These are phyloP conservation scores for Julus scandinavius DNA, from an alignment of 2,888 invertebrate genomes.

Conservation along the genomic window DNA sequence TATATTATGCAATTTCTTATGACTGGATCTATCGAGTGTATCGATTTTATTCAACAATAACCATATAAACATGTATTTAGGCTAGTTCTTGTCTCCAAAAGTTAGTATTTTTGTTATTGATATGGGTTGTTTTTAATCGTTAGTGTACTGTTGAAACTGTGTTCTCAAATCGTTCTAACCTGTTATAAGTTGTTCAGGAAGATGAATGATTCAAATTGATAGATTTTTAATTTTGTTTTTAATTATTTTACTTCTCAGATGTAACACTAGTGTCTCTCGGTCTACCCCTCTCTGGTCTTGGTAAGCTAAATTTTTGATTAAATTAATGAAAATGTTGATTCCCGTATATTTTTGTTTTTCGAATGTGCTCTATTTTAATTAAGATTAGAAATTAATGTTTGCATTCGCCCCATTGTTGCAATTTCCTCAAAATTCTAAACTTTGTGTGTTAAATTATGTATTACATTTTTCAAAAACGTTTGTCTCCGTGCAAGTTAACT, in stretches of 20 bases:
- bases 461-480: no score
- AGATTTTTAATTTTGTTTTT: conserved; percentile 31
- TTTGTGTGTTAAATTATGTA: no score
- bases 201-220: background rate
- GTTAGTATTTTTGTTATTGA: background rate
- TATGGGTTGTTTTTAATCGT: background rate
- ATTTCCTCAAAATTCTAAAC: no score
- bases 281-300: conserved; percentile 42
- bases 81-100: no score
- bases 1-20: no score
- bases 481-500: no score
- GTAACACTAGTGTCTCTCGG: conserved; percentile 42
- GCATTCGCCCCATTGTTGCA: no score
- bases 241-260: conserved; percentile 33
- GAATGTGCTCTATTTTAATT: no score
- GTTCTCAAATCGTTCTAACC: background rate
- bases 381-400: no score
- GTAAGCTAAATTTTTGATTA: conserved; percentile 30
- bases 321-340: background rate
- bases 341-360: background rate
- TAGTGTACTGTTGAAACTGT: background rate
- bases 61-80: no score
- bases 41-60: no score
- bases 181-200: background rate
- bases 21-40: no score